Evolutionary conservation across 2,888 invertebrate species (phyloP).

Genomic region (Saturnia japonica): DNA sequence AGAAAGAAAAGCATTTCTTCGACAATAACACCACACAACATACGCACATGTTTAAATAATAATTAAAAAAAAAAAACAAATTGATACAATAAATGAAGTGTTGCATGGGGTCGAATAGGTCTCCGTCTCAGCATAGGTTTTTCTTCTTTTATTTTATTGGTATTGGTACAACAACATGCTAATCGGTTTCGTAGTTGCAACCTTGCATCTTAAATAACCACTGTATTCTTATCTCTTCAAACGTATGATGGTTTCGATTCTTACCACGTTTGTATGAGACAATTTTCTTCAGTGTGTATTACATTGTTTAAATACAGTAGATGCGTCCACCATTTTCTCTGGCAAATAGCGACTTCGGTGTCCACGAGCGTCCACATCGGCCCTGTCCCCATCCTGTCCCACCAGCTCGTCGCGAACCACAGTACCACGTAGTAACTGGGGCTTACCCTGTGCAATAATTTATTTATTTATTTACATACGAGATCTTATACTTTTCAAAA

Average conservation of each 20-base stretch:
- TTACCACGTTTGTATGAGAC: conserved; percentile 75
- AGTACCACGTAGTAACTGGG: conserved; percentile 70
- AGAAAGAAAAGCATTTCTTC: too few relatives aligned
- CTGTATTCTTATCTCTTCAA: not conserved
- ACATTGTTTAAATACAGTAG: conserved; percentile 71
- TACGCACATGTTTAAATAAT: too few relatives aligned
- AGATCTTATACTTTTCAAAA: not conserved
- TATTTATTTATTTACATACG: not conserved
- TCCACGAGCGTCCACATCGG: conserved; percentile 66
- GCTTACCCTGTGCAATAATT: conserved; percentile 51
- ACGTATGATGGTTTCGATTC: conserved; percentile 16
- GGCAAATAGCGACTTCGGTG: conserved; percentile 62
- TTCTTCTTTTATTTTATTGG: too few relatives aligned
- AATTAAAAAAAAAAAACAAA: too few relatives aligned
- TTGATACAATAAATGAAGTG: too few relatives aligned
- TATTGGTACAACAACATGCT: too few relatives aligned
- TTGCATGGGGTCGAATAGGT: too few relatives aligned
- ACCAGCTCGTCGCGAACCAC: conserved; percentile 71
- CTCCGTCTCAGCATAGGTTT: too few relatives aligned
- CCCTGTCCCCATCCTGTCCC: conserved; percentile 61
- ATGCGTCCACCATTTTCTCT: conserved; percentile 72
- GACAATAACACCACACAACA: too few relatives aligned
- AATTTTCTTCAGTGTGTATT: conserved; percentile 62
- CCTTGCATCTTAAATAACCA: not conserved
- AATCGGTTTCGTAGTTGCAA: not conserved